Base-by-base conservation (phyloP, 1,140 invertebrate genomes). In the Stenopsyche tienmushanensis region DNA sequence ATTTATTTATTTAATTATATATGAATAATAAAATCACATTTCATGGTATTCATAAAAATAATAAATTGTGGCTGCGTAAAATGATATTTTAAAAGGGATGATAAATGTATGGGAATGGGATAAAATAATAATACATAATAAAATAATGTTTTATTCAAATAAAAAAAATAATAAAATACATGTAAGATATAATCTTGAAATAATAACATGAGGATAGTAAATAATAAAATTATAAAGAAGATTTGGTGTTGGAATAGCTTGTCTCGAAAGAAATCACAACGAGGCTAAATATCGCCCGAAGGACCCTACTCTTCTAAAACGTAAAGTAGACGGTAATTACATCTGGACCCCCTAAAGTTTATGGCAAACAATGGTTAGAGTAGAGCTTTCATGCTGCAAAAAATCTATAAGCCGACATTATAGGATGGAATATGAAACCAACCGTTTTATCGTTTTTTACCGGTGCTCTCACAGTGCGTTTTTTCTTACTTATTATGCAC, bases 141-240 rank as follows among this genome's bases (percentile, higher is more conserved):
- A 15, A 47, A 47, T 8, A 5, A 15, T 15, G 44, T 57, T 57
- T 60, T 47, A 26, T 60, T 60, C 13, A 60, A 60, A 58, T 21
- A 21, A 58, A 58, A 41, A 58, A 17, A 58, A 9, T 10, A 13
- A 57, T 18, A 57, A 42, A 18, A 57, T 24, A 26, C 39, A 57
- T 42, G 42, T 57, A 57, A 20, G 10, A 39, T 42, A 45, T 8
- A 45, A 45, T 45, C n/a, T n/a, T n/a, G 15, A 45, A n/a, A 18
- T 45, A 9, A 9, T 45, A 9, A 8, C 44, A 45, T 17, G 17
- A 8, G 8, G 7, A 13, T 39, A 39, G 5, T 8, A 44, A 3
- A 13, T 44, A 2, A 15, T 15, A 3, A 13, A 44, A 2, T 3
- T 17, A 15, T 44, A 44, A 15, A 15, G 18, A 44, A 44, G 18